Evolutionary conservation across 1,140 invertebrate species (phyloP), one percentile per base, ranked within the genome.

Genomic region (Drosophila virilis): DNA sequence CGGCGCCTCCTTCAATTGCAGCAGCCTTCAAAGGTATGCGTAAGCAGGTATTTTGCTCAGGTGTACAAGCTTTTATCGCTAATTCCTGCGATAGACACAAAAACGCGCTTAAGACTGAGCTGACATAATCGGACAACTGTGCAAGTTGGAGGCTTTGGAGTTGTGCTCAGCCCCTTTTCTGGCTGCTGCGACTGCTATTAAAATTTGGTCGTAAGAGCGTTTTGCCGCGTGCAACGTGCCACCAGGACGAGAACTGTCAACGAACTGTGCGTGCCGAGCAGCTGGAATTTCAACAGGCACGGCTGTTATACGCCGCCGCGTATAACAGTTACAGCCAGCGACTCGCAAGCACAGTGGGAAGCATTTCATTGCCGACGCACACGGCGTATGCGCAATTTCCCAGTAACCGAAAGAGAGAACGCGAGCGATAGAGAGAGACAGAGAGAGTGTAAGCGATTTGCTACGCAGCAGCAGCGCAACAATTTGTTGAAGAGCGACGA

Each of bases 331-430:
- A 43, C 15, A 12, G 32, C 22, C 22, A 22, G 22, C 22, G 22
- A 22, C 22, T 22, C 22, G 22, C 40, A 43, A 42, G 42, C 79
- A 88, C 83, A 86, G 83, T 86, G 83, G 84, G 43, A 3, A 33
- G 42, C 42, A 51, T 45, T 54, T 62, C 35, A 79, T 59, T 70
- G 60, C 45, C 61, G 43, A 69, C 83, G 77, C 79, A 86, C 83
- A 64, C 72, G 83, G 82, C 82, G 83, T 86, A 83, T 86, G 82
- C 82, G 82, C 82, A 83, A 83, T 88, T 71, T 51, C 8, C 15
- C n/a, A 17, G 28, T n/a, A 28, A 38, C 15, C 12, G 17, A 55
- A 12, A 38, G 42, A 40, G 58, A 48, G 50, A 8, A 32, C 43
- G 33, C 46, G 57, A 22, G 35, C 35, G 43, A 50, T 38, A 45